Percentiles rank a stretch among this genome's conserved stretches.
These are phyloP conservation scores for Operophtera brumata DNA, from an alignment of 2,888 invertebrate genomes.

Conservation along the genomic window DNA sequence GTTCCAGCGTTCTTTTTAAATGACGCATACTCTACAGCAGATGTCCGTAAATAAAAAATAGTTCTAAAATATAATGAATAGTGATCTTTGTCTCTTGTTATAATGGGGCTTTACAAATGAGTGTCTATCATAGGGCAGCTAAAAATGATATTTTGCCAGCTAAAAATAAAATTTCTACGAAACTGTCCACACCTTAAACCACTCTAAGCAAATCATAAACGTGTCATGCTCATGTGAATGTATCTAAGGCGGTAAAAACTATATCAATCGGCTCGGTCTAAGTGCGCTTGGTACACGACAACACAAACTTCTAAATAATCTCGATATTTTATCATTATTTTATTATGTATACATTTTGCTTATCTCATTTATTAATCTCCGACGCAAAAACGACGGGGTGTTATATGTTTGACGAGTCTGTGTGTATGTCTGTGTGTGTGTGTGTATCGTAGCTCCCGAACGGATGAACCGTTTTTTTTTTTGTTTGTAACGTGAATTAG, in stretches of 20 bases:
- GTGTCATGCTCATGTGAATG: slow-evolving; percentile 26
- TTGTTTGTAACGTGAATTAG: too few species aligned
- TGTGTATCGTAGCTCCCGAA: too few species aligned
- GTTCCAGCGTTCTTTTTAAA: too few species aligned
- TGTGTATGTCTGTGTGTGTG: too few species aligned
- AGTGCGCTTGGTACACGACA: slow-evolving; percentile 33
- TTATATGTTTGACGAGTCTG: too few species aligned
- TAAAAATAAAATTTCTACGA: slow-evolving; percentile 11
- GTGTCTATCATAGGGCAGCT: not conserved
- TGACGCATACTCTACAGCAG: too few species aligned
- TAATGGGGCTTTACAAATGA: not conserved
- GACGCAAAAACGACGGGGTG: too few species aligned
- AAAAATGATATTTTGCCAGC: slow-evolving; percentile 9
- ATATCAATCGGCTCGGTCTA: slow-evolving; percentile 10
- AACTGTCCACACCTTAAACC: slow-evolving; percentile 27
- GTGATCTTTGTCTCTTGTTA: slow-evolving; percentile 3
- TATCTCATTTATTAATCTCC: too few species aligned
- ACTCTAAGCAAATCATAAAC: slow-evolving; percentile 25
- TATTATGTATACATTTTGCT: not conserved
- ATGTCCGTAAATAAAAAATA: not conserved
- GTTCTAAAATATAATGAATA: not conserved
- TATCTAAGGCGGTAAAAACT: slow-evolving; percentile 21
- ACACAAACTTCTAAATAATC: slow-evolving; percentile 4
- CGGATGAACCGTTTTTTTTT: too few species aligned
- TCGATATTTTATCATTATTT: not conserved